These are phyloP conservation scores for Ditylenchus weischeri DNA, from an alignment of 2,888 invertebrate genomes.

Conservation along the genomic window DNA sequence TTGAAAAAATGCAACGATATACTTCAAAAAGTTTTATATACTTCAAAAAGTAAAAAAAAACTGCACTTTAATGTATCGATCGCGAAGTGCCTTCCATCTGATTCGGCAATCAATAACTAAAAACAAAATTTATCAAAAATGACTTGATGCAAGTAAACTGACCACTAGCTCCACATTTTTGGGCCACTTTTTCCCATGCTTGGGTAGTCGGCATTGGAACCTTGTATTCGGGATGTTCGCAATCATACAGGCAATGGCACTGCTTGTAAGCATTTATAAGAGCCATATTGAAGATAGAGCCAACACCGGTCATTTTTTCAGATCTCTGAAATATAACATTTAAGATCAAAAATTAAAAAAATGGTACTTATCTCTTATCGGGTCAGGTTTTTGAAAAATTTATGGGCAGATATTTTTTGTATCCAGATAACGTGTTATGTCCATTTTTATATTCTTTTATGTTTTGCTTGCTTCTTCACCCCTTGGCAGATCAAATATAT, in stretches of 20 bases:
- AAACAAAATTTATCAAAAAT: not conserved
- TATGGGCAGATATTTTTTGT: too few species aligned
- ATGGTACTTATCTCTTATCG: too few species aligned
- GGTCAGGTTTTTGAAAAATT: too few species aligned
- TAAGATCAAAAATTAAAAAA: too few species aligned
- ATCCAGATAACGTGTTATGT: too few species aligned
- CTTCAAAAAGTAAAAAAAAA: too few species aligned
- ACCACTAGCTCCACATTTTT: conserved; percentile 22
- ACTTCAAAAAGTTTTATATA: not conserved
- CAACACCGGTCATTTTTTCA: conserved; percentile 19
- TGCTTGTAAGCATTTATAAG: conserved; percentile 25
- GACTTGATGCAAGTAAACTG: not conserved
- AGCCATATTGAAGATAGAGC: conserved; percentile 19
- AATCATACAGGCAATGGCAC: conserved; percentile 24
- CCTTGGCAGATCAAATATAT: too few species aligned
- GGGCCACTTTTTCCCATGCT: conserved; percentile 19
- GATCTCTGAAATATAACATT: not conserved
- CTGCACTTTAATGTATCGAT: conserved; percentile 23
- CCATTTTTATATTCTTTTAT: too few species aligned
- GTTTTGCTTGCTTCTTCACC: too few species aligned
- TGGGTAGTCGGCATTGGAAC: conserved; percentile 28
- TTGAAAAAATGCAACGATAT: not conserved
- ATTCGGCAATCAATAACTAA: conserved; percentile 23
- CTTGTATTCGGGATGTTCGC: conserved; percentile 26
- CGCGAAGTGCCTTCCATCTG: conserved; percentile 28